phyloP scores from a whole-genome alignment of 2,113 vertebrate species.

The Oryzias celebensis region DNA sequence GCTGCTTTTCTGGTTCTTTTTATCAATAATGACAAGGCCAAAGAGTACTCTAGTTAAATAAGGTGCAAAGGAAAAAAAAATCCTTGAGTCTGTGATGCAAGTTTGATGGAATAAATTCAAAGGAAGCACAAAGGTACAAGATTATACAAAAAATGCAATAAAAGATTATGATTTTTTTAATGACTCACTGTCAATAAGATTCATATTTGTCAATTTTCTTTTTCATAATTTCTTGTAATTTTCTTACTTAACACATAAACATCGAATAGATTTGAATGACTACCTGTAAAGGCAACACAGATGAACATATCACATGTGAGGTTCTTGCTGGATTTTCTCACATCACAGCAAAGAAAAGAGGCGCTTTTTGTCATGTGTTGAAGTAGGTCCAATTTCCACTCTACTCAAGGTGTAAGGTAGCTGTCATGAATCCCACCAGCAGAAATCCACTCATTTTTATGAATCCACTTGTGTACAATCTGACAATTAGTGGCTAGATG shows the following conservation, averaged over 20 bases:
- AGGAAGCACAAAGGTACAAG: too few relatives aligned
- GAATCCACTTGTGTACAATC: slow-evolving; percentile 11
- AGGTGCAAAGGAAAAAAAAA: slow-evolving; percentile 12
- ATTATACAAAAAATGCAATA: too few relatives aligned
- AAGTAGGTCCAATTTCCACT: slow-evolving; percentile 44
- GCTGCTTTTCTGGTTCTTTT: slow-evolving; percentile 7
- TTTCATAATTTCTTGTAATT: background rate
- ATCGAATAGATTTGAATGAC: slow-evolving; percentile 17
- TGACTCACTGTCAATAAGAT: too few relatives aligned
- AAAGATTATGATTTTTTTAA: too few relatives aligned
- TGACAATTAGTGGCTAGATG: background rate
- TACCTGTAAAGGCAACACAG: slow-evolving; percentile 29
- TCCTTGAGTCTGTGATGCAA: background rate
- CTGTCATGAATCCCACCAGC: slow-evolving; percentile 47
- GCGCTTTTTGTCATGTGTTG: slow-evolving; percentile 53
- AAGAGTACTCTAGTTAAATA: slow-evolving; percentile 20
- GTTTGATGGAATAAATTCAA: too few relatives aligned
- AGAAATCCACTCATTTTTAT: slow-evolving; percentile 27
- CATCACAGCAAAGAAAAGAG: slow-evolving; percentile 55
- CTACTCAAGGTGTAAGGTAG: slow-evolving; percentile 36
- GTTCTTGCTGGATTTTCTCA: slow-evolving; percentile 40
- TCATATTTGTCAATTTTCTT: too few relatives aligned
- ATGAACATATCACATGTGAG: slow-evolving; percentile 45
- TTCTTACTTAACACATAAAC: slow-evolving; percentile 12
- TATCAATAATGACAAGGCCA: slow-evolving; percentile 42